Evolutionary conservation across 2,797 vertebrate species (phyloP).

Genomic region (Yasuhikotakia modesta): DNA sequence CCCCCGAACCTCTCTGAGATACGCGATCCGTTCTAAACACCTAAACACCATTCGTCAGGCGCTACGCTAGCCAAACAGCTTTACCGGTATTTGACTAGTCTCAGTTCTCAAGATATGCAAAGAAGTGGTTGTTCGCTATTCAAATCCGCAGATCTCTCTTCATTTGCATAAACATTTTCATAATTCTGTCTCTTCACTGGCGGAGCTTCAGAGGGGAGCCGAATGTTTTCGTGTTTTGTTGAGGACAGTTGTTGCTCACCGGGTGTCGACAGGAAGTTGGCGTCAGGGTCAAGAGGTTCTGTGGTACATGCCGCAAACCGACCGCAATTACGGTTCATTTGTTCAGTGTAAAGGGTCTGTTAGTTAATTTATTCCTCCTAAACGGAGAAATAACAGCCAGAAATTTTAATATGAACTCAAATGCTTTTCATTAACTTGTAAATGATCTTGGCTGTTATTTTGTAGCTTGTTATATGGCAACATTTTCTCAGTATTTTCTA

Average conservation of each 20-base stretch:
- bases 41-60: conserved; percentile 33
- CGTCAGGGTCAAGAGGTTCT: background rate
- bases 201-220: background rate
- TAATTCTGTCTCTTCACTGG: background rate
- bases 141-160: conserved; percentile 3
- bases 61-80: conserved; percentile 13
- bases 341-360: background rate
- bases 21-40: conserved; percentile 36
- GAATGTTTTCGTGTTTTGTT: background rate
- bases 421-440: too few species aligned
- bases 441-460: background rate
- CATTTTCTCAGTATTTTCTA: too few species aligned
- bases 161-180: background rate
- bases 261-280: background rate
- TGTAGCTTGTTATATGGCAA: too few species aligned
- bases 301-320: background rate
- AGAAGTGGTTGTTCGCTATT: conserved; percentile 41
- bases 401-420: background rate
- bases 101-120: conserved; percentile 18
- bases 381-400: too few species aligned
- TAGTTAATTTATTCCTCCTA: too few species aligned
- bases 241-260: conserved; percentile 14
- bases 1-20: conserved; percentile 31
- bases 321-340: background rate
- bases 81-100: conserved; percentile 23